These are phyloP conservation scores for Saccostrea echinata DNA, from an alignment of 1,140 invertebrate species.

Conservation along the genomic window DNA sequence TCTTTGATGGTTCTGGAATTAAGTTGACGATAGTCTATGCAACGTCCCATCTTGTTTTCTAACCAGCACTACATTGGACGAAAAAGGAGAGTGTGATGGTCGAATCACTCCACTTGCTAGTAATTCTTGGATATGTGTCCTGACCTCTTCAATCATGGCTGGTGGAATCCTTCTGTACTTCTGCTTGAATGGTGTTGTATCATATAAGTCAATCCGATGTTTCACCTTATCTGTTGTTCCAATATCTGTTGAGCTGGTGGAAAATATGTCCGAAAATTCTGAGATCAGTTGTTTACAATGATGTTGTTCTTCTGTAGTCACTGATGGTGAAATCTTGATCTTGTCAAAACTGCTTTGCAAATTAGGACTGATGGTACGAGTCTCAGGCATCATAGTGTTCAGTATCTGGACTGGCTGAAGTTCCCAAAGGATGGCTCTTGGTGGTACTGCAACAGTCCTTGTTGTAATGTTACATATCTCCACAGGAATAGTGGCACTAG, in stretches of 20 bases:
- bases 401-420: background rate
- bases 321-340: constrained; percentile 45
- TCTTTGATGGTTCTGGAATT: no score
- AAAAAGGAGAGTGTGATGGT: no score
- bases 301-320: constrained; percentile 45
- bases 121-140: no score
- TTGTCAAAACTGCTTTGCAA: no score
- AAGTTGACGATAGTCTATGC: no score
- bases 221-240: constrained; percentile 35
- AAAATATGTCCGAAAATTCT: constrained; percentile 70
- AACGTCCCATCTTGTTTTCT: no score
- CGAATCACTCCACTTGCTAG: no score
- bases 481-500: background rate
- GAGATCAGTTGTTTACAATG: constrained; percentile 44
- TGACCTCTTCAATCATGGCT: no score
- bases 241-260: background rate
- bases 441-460: constrained; percentile 39
- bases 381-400: constrained; percentile 8
- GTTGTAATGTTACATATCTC: constrained; percentile 46
- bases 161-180: no score
- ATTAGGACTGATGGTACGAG: constrained; percentile 9
- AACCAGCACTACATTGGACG: no score
- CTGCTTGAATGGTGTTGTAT: no score
- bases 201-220: constrained; percentile 48
- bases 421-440: background rate